Conservation (phyloP, 2,113 vertebrate species). For the Aegotheles bennettii region DNA sequence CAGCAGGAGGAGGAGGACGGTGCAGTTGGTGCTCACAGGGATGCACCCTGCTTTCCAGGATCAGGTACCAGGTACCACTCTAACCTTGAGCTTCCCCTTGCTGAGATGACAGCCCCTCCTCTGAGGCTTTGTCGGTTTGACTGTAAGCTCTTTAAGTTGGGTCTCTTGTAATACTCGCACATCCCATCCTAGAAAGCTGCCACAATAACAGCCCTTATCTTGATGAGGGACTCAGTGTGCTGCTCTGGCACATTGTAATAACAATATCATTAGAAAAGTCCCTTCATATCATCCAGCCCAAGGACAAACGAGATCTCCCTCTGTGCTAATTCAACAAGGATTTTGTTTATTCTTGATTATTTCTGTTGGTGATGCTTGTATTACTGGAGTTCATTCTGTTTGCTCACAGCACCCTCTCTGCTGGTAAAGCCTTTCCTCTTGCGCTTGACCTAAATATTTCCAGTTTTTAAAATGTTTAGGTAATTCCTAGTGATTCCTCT, state of each 20-base stretch:
- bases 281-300: background rate
- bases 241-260: background rate
- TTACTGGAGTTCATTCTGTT: background rate
- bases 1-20: fast-evolving
- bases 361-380: background rate
- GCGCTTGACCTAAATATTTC: background rate
- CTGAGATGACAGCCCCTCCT: background rate
- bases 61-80: too few relatives aligned
- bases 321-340: conserved; percentile 9
- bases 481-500: background rate
- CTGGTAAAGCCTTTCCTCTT: background rate
- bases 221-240: background rate
- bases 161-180: background rate
- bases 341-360: conserved; percentile 29
- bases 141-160: background rate
- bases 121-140: background rate
- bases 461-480: background rate
- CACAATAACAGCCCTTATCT: background rate
- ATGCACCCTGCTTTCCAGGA: fast-evolving
- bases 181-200: background rate
- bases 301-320: background rate
- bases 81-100: background rate
- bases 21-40: fast-evolving
- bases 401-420: background rate
- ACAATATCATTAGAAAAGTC: background rate